These are phyloP conservation scores for Ectemnius cavifrons DNA, from an alignment of 2,888 invertebrate genomes.

Conservation along the genomic window DNA sequence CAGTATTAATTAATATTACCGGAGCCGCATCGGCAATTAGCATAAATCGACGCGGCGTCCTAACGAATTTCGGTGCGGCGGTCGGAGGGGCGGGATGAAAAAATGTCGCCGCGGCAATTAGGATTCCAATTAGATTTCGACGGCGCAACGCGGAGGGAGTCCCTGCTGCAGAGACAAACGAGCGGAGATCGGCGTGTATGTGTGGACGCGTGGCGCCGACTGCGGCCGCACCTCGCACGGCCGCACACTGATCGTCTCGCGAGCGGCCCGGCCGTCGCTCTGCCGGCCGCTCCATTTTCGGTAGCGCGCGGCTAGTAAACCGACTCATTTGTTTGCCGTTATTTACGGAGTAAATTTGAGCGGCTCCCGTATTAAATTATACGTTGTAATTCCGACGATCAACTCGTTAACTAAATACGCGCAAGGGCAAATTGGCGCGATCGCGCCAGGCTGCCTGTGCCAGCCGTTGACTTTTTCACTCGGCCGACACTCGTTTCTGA, in stretches of 20 bases:
- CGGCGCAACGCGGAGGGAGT: constrained; percentile 6
- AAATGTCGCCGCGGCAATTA: constrained; percentile 45
- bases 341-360: constrained; percentile 51
- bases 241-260: constrained; percentile 14
- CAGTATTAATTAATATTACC: constrained; percentile 69
- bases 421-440: constrained; percentile 7
- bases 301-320: constrained; percentile 38
- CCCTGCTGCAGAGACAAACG: too few species aligned
- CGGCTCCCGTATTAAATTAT: constrained; percentile 51
- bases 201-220: constrained; percentile 24
- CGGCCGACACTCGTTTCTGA: neutral
- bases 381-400: constrained; percentile 50
- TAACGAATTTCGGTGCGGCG: constrained; percentile 37
- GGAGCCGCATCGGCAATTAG: constrained; percentile 49
- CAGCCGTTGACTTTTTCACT: neutral
- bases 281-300: constrained; percentile 18
- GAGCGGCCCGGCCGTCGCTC: neutral
- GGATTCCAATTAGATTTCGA: constrained; percentile 51
- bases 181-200: too few species aligned
- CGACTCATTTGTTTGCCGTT: constrained; percentile 53
- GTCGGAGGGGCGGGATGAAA: constrained; percentile 13
- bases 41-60: constrained; percentile 49
- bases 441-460: neutral
- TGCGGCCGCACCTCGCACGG: constrained; percentile 7
- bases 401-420: constrained; percentile 50